These are phyloP conservation scores for Metaphire vulgaris DNA, from an alignment of 1,140 invertebrate species.

Conservation along the genomic window DNA sequence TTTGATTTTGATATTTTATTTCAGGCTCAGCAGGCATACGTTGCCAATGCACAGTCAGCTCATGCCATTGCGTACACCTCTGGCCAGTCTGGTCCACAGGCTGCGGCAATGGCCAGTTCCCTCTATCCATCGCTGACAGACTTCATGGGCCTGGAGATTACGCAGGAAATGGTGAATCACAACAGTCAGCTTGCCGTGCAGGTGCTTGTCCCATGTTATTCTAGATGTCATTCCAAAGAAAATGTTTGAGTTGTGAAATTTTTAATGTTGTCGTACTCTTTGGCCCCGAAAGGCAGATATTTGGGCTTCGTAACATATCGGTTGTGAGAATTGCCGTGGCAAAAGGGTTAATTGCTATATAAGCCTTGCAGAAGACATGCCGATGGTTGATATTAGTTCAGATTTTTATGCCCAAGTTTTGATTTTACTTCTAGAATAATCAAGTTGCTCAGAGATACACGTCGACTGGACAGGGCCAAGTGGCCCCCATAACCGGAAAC, in stretches of 20 bases:
- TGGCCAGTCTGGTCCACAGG: not conserved
- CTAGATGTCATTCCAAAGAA: not conserved
- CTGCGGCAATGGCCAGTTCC: not conserved
- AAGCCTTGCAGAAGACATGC: no score
- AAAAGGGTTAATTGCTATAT: not conserved
- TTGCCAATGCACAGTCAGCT: not conserved
- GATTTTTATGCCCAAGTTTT: no score
- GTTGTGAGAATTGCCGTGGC: not conserved
- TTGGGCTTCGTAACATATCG: no score
- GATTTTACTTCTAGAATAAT: constrained; percentile 26
- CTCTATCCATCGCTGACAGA: constrained; percentile 23
- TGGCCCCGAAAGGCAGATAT: no score
- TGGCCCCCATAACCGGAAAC: constrained; percentile 71
- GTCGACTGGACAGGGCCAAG: constrained; percentile 50
- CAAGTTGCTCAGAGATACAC: constrained; percentile 38
- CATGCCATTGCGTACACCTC: not conserved
- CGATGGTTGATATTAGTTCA: no score
- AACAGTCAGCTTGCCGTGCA: not conserved
- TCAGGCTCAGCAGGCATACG: not conserved
- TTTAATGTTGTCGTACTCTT: not conserved
- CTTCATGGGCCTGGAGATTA: constrained; percentile 21
- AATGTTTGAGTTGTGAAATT: not conserved
- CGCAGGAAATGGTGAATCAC: constrained; percentile 7
- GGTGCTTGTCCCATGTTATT: not conserved
- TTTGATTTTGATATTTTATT: not conserved